Evolutionary conservation across 2,113 vertebrate genomes (phyloP).

Genomic region (Xiphophorus maculatus): DNA sequence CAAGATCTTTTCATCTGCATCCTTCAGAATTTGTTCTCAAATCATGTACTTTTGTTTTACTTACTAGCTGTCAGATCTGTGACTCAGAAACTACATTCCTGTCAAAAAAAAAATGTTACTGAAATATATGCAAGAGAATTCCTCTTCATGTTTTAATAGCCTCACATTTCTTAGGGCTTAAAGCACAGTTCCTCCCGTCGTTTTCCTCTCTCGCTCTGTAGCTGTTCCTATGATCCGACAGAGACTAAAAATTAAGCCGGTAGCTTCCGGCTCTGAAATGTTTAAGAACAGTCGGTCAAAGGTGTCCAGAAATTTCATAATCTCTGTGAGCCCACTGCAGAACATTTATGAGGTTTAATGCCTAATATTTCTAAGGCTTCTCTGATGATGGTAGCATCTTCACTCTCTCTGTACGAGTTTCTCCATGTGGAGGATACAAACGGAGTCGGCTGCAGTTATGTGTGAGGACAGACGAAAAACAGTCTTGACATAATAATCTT

Average conservation of each 20-base stretch:
- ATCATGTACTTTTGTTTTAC: no score
- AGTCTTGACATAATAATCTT: background rate
- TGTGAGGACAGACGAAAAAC: background rate
- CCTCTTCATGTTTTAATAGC: slow-evolving; percentile 15
- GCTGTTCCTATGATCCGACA: slow-evolving; percentile 42
- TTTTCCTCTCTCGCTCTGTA: slow-evolving; percentile 6
- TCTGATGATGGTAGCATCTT: slow-evolving; percentile 29
- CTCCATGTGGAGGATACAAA: background rate
- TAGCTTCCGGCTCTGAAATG: slow-evolving; percentile 42
- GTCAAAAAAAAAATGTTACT: background rate
- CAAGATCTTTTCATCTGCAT: background rate
- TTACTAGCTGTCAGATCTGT: background rate
- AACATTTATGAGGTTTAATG: slow-evolving; percentile 73
- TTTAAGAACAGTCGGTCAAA: slow-evolving; percentile 48
- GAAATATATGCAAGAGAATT: background rate
- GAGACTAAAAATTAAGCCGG: slow-evolving; percentile 52
- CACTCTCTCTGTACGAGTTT: background rate
- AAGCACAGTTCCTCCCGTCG: background rate
- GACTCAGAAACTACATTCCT: slow-evolving; percentile 4
- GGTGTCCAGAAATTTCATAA: slow-evolving; percentile 63
- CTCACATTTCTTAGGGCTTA: slow-evolving; percentile 16
- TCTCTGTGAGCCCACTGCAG: slow-evolving; percentile 59
- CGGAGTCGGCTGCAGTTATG: no score
- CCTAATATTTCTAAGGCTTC: slow-evolving; percentile 65
- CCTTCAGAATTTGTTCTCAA: no score